Base-by-base conservation (phyloP, 2,113 vertebrate genomes). In the Polypterus bichir region DNA sequence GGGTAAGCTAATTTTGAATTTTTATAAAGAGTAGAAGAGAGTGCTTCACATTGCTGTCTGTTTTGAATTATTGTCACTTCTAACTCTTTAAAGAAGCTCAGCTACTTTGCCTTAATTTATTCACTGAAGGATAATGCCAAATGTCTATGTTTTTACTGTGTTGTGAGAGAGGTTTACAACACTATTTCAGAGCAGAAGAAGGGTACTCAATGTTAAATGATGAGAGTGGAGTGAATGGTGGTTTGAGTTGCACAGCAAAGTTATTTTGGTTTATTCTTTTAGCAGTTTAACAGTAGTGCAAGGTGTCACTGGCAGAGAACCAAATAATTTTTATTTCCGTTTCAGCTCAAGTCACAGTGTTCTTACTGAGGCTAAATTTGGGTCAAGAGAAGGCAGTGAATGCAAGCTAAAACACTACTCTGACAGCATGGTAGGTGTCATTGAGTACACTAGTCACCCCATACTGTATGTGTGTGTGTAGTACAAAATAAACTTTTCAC, bases 301-400 rank as follows among this genome's bases (percentile, higher is more conserved):
- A 61, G 49, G n/a, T 49, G 46, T 9, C 3, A 57, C 61, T 59
- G 55, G 46, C 51, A 53, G 8, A 6, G 44, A 11, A 66, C 61
- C 65, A 53, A 51, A 8, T 57, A 11, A 49, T 51, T 61, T 62
- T 59, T 47, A 51, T 61, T 66, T 66, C 65, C 57, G 56, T 54
- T 66, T 59, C 49, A 59, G 65, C 56, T 52, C 57, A 51, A 57
- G 65, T 48, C n/a, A 44, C 65, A 6, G 61, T 60, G 53, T 56
- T 62, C 7, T 59, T 57, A 49, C 60, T 2, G 55, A 52, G 65
- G 65, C 61, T 66, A 59, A 59, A 66, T 66, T 59, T 66, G 65
- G 65, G 65, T 62, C 61, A 59, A 49, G 55, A 57, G 61, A 46
- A 58, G 56, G 65, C 56, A 49, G 54, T 9, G 49, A 5, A 46